These are phyloP conservation scores for Leptobrachium ailaonicum DNA, from an alignment of 2,113 vertebrate genomes.

Conservation along the genomic window DNA sequence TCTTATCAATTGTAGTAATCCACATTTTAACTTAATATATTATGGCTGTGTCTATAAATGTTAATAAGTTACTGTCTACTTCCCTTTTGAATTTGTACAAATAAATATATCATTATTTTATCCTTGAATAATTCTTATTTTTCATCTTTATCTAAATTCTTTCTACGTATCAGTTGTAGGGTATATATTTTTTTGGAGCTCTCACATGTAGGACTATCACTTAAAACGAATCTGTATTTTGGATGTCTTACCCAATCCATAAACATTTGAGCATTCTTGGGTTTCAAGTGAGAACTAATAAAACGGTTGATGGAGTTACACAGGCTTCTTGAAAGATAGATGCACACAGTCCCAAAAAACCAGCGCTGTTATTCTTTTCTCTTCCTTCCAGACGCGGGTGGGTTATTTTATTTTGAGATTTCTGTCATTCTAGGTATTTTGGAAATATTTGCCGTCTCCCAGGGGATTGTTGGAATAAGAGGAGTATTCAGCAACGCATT, in stretches of 20 bases:
- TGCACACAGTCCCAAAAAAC: conserved; percentile 7
- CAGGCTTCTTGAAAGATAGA: conserved; percentile 42
- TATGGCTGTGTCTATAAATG: no score
- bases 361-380: conserved; percentile 33
- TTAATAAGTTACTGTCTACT: no score
- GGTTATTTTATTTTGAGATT: conserved; percentile 78
- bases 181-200: no score
- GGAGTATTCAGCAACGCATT: conserved; percentile 97
- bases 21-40: no score
- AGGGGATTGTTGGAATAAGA: conserved; percentile 95
- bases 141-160: no score
- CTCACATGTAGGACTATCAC: no score
- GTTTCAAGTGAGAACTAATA: conserved; percentile 43
- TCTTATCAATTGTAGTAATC: no score
- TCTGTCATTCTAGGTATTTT: conserved; percentile 91
- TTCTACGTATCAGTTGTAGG: no score
- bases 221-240: no score
- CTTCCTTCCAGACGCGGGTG: conserved; percentile 44
- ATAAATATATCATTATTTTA: no score
- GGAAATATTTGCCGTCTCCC: conserved; percentile 97
- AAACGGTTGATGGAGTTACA: conserved; percentile 38
- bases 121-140: no score
- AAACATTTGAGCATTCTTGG: conserved; percentile 29
- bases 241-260: neutral
- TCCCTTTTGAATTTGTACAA: no score